Evolutionary conservation across 2,797 vertebrate genomes (phyloP).

Genomic region (Eutrigla gurnardus): DNA sequence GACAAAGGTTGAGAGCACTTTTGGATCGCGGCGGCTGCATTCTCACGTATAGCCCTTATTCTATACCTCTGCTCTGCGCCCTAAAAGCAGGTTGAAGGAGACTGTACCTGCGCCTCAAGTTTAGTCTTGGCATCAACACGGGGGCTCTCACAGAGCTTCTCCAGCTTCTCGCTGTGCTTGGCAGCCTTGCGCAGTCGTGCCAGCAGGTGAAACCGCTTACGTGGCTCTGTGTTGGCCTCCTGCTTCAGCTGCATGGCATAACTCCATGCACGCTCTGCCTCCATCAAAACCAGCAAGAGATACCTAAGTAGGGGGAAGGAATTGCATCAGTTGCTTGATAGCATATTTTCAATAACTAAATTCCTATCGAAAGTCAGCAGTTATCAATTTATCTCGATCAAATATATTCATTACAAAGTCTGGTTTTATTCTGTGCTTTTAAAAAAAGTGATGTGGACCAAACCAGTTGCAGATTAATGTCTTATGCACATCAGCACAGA

Average conservation of each 20-base stretch:
- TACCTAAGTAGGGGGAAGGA: constrained; percentile 80
- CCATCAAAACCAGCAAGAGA: constrained; percentile 95
- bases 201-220: constrained; percentile 96
- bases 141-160: constrained; percentile 94
- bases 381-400: not conserved
- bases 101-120: constrained; percentile 94
- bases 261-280: constrained; percentile 97
- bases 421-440: not conserved
- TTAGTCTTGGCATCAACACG: constrained; percentile 97
- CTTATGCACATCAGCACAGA: not conserved
- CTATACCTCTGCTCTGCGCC: not conserved
- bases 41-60: not conserved
- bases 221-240: constrained; percentile 97
- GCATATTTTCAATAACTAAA: not conserved
- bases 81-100: not conserved
- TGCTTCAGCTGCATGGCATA: constrained; percentile 99
- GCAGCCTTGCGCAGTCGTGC: constrained; percentile 96
- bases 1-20: not conserved
- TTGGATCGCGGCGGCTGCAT: not conserved
- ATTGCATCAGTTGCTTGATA: not conserved
- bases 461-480: not conserved
- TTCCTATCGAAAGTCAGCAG: not conserved
- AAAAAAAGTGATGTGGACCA: not conserved
- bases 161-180: constrained; percentile 94
- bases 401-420: not conserved